Percentiles rank a stretch among this genome's conserved stretches.
phyloP scores from a whole-genome alignment of 2,888 invertebrate species.

The Schizaphis graminum region DNA sequence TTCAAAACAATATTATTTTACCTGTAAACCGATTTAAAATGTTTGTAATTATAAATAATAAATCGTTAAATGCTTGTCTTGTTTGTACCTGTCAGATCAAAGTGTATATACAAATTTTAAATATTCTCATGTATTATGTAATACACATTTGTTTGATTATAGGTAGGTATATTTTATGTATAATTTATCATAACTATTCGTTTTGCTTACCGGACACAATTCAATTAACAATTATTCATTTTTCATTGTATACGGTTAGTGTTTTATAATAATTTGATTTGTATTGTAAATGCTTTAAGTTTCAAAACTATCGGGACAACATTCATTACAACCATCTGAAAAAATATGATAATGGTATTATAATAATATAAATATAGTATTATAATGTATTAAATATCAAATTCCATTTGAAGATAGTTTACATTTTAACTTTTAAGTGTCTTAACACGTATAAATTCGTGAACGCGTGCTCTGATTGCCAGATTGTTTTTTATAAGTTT shows the following conservation, averaged over 20 bases:
- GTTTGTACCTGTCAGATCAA: background rate
- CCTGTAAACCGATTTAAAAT: background rate
- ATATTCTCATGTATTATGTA: constrained; percentile 7
- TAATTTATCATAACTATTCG: background rate
- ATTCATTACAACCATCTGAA: background rate
- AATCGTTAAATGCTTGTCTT: background rate
- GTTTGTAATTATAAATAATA: background rate
- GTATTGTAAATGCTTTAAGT: background rate
- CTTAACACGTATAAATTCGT: background rate
- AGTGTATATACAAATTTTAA: background rate
- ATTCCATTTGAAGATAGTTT: background rate
- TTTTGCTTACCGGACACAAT: background rate
- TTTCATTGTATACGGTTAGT: background rate
- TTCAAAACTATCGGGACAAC: background rate
- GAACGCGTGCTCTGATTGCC: background rate
- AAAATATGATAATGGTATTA: background rate
- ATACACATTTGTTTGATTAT: background rate
- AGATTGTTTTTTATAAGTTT: background rate
- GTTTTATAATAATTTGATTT: background rate
- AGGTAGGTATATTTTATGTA: background rate
- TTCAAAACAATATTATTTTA: background rate
- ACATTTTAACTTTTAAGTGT: background rate
- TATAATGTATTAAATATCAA: background rate
- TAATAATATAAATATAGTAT: background rate
- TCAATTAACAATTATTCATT: background rate